Conservation (phyloP, 2,888 invertebrate genomes). For the Nephrocerus scutellatus region DNA sequence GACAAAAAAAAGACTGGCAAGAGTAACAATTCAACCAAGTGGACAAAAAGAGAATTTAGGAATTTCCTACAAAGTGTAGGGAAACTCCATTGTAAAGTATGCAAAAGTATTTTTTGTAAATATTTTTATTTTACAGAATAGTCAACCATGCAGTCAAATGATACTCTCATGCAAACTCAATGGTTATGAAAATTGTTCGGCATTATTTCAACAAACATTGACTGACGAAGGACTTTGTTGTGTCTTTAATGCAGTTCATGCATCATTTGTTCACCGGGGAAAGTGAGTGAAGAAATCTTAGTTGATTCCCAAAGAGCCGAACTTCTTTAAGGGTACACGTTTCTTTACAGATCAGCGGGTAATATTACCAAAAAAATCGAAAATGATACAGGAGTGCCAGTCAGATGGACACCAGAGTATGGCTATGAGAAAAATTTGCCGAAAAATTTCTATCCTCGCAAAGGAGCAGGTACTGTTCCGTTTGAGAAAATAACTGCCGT, state of each 20-base stretch:
- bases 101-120: no score
- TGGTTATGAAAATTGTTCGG: conserved; percentile 54
- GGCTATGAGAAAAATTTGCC: conserved; percentile 12
- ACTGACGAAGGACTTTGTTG: conserved; percentile 77
- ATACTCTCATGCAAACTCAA: conserved; percentile 61
- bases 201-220: conserved; percentile 63
- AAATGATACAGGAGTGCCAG: conserved; percentile 10
- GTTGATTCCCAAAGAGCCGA: background rate
- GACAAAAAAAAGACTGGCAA: conserved; percentile 10
- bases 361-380: conserved; percentile 6
- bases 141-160: conserved; percentile 65
- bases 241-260: conserved; percentile 66
- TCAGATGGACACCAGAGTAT: conserved; percentile 15
- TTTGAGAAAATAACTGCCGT: no score
- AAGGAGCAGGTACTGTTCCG: conserved; percentile 13
- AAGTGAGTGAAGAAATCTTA: conserved; percentile 7
- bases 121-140: conserved; percentile 3
- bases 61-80: no score
- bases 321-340: no score
- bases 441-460: conserved; percentile 14
- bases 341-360: no score
- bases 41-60: no score
- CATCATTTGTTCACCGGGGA: conserved; percentile 25
- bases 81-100: no score
- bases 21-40: no score